Percentiles rank a stretch among this genome's conserved stretches.
Conservation (phyloP, 2,797 vertebrate genomes). For the Bucorvus abyssinicus region DNA sequence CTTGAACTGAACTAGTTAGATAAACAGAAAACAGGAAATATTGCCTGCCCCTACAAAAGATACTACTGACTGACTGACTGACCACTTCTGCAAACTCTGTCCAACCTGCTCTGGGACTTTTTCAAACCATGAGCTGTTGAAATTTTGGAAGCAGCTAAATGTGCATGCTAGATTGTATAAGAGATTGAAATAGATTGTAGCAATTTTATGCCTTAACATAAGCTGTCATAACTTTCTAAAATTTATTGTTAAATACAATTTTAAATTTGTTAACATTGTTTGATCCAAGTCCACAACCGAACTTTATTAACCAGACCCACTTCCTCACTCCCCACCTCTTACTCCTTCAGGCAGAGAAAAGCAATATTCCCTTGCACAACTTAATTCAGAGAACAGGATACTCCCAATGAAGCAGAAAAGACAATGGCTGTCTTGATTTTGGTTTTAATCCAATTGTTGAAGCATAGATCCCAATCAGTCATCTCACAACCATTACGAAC, state of each 20-base stretch:
- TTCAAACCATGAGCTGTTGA: background rate
- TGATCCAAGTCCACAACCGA: background rate
- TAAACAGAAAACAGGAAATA: background rate
- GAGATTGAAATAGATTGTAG: background rate
- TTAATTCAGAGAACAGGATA: background rate
- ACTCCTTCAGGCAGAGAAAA: background rate
- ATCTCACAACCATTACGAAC: background rate
- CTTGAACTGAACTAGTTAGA: background rate
- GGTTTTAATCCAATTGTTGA: background rate
- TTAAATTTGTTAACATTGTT: background rate
- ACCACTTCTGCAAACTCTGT: background rate
- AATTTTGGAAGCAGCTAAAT: background rate
- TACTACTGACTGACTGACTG: background rate
- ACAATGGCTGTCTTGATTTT: background rate
- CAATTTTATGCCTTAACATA: background rate
- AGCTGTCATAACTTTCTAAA: background rate
- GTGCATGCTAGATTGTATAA: background rate
- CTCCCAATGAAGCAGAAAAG: background rate
- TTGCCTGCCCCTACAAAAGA: background rate
- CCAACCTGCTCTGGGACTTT: background rate
- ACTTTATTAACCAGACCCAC: background rate
- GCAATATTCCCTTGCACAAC: background rate
- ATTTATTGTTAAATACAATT: background rate
- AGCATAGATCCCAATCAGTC: background rate
- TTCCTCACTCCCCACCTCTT: background rate